Conservation (phyloP, 2,113 vertebrate genomes). For the Cinclus cinclus region DNA sequence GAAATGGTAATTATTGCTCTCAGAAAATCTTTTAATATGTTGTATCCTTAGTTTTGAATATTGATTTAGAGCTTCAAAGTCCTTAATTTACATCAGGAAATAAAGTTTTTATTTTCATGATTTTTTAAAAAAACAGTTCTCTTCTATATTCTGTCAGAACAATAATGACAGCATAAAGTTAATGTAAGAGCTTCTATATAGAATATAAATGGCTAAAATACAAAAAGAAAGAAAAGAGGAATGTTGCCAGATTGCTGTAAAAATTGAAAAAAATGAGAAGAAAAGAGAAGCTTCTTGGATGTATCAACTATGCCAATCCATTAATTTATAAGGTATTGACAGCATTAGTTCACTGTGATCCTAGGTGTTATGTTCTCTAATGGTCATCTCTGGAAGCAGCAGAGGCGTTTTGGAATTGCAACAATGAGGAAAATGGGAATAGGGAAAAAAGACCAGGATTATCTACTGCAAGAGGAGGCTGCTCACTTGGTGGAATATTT, state of each 20-base stretch:
- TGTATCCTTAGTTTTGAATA: not conserved
- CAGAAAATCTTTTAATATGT: not conserved
- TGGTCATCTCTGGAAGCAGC: slow-evolving; percentile 26
- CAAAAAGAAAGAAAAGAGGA: not conserved
- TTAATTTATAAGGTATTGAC: not conserved
- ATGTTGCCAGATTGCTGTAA: not conserved
- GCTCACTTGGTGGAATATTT: not conserved
- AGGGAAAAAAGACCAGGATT: not conserved
- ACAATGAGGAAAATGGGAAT: slow-evolving; percentile 34
- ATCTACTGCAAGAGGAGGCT: not conserved
- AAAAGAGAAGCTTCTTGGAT: not conserved
- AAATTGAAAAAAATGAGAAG: not conserved
- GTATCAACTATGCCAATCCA: too few species aligned
- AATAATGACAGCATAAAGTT: not conserved
- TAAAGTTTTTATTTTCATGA: not conserved
- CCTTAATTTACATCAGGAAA: not conserved
- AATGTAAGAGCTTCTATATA: not conserved
- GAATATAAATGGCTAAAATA: not conserved
- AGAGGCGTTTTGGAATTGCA: slow-evolving; percentile 9
- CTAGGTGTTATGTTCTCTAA: slow-evolving; percentile 23
- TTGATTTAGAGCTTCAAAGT: not conserved
- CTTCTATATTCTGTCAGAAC: not conserved
- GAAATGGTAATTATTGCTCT: slow-evolving; percentile 37
- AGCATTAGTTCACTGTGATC: not conserved
- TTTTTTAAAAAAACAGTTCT: not conserved